These are phyloP conservation scores for Hirundo rustica DNA, from an alignment of 2,797 vertebrate genomes.

Conservation along the genomic window DNA sequence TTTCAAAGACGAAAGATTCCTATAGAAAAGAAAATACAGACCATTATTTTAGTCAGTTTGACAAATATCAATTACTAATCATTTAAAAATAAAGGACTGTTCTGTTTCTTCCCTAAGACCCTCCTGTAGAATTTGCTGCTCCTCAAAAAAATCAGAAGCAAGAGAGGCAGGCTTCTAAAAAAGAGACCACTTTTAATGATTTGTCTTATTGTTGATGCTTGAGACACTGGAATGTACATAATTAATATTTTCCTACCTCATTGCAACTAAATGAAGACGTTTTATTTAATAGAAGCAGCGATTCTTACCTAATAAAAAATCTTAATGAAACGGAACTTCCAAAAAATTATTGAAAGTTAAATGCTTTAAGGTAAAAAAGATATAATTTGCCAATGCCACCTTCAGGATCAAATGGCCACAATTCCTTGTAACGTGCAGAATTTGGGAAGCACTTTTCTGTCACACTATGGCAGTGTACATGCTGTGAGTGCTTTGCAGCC, in stretches of 20 bases:
- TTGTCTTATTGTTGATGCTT: not conserved
- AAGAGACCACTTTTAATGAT: not conserved
- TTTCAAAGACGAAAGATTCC: conserved; percentile 95
- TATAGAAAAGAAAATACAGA: conserved; percentile 66
- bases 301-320: not conserved
- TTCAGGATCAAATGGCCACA: not conserved
- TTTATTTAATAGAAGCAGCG: not conserved
- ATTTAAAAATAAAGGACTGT: not conserved
- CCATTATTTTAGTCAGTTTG: not conserved
- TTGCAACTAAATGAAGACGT: not conserved
- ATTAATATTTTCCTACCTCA: not conserved
- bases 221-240: not conserved
- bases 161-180: not conserved
- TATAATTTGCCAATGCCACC: not conserved
- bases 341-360: not conserved
- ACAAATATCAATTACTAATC: not conserved
- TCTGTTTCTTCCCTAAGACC: not conserved
- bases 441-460: not conserved
- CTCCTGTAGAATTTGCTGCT: not conserved
- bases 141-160: not conserved
- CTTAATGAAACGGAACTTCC: not conserved
- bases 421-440: not conserved
- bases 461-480: not conserved
- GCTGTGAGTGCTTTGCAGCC: not conserved
- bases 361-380: not conserved